Evolutionary conservation across 1,140 invertebrate species (phyloP).

Genomic region (Pachypeltis micranthus): DNA sequence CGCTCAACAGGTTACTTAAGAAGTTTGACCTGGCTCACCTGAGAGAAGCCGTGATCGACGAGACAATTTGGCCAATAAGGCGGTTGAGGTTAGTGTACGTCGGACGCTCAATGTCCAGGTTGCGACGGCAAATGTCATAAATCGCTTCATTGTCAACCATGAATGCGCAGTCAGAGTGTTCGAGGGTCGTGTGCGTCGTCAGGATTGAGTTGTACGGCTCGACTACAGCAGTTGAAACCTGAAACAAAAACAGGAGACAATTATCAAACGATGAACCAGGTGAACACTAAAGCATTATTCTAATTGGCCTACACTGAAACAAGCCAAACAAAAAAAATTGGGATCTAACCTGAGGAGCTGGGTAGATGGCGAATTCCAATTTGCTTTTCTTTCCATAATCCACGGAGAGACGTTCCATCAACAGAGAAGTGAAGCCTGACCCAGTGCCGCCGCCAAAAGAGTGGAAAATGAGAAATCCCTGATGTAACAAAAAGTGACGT

Average conservation of each 20-base stretch:
- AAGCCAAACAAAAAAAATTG: no score
- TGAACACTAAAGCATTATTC: no score
- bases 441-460: slow-evolving; percentile 66
- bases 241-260: slow-evolving; percentile 12
- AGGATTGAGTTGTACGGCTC: slow-evolving; percentile 68
- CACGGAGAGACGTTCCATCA: slow-evolving; percentile 53
- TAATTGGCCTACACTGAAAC: no score
- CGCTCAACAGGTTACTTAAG: no score
- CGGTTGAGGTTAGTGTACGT: slow-evolving; percentile 54
- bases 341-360: slow-evolving; percentile 50
- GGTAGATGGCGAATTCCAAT: slow-evolving; percentile 57
- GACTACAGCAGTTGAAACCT: slow-evolving; percentile 55
- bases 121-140: slow-evolving; percentile 54
- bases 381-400: slow-evolving; percentile 57
- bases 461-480: slow-evolving; percentile 60
- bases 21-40: no score
- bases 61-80: slow-evolving; percentile 48
- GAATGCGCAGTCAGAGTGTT: slow-evolving; percentile 52
- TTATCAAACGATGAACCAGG: no score
- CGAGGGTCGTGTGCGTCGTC: slow-evolving; percentile 62
- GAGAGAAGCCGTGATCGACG: slow-evolving; percentile 47
- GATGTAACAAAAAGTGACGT: no score
- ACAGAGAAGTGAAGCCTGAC: slow-evolving; percentile 52
- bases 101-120: slow-evolving; percentile 48
- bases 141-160: slow-evolving; percentile 63